Evolutionary conservation across 2,888 invertebrate genomes (phyloP).

Genomic region (Rhimphoctona megacephalus): DNA sequence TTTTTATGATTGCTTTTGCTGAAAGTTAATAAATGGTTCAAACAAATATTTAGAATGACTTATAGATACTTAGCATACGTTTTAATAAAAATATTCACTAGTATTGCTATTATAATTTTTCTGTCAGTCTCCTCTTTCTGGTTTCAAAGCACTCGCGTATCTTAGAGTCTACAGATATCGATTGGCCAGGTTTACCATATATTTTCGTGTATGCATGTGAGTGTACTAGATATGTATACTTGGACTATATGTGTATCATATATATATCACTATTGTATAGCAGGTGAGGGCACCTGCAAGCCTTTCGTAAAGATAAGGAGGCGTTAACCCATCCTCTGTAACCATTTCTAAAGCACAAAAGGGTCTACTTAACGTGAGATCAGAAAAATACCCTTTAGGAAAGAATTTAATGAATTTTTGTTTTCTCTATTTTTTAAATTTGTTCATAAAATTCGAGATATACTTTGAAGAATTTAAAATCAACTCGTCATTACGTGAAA

Average conservation of each 20-base stretch:
- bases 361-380: not conserved
- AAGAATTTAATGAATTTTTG: not conserved
- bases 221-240: slow-evolving; percentile 13
- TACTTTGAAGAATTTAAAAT: not conserved
- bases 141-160: not conserved
- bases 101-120: not conserved
- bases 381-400: not conserved
- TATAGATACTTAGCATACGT: too few species aligned
- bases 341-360: slow-evolving; percentile 29
- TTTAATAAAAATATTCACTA: not conserved
- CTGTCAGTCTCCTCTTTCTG: not conserved
- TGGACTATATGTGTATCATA: not conserved
- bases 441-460: not conserved
- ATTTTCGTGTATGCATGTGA: slow-evolving; percentile 4
- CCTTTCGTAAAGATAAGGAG: slow-evolving; percentile 50
- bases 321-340: slow-evolving; percentile 46
- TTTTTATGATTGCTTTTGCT: not conserved
- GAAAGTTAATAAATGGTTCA: not conserved
- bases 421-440: not conserved
- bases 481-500: not conserved
- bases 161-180: slow-evolving; percentile 16
- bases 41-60: too few species aligned
- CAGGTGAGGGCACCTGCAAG: slow-evolving; percentile 55
- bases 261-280: not conserved
- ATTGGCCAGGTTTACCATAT: slow-evolving; percentile 53